A percentile compares a stretch with the other conserved stretches of the same genome.
These are phyloP conservation scores for Arenaria interpres DNA, from an alignment of 2,113 vertebrate species.

Conservation along the genomic window DNA sequence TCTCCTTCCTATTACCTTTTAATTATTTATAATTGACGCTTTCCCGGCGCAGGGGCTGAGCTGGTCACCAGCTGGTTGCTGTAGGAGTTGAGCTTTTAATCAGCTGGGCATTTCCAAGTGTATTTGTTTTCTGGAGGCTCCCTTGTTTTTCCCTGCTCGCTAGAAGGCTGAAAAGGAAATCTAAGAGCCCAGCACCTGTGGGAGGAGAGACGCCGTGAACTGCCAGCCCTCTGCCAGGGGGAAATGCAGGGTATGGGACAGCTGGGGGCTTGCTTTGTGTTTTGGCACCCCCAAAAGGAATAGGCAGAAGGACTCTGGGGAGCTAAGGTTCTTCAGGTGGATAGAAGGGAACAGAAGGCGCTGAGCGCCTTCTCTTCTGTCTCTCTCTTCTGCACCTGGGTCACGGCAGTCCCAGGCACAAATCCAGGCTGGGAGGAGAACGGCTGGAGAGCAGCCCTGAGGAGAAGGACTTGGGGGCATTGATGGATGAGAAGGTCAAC, in stretches of 20 bases:
- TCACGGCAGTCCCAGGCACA: too few relatives aligned
- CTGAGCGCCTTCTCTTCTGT: neutral
- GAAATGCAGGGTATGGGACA: neutral
- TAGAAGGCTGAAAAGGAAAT: neutral
- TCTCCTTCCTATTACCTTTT: constrained; percentile 65
- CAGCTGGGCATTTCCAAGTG: constrained; percentile 11
- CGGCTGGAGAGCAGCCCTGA: too few relatives aligned
- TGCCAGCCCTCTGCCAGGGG: neutral
- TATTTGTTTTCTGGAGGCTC: constrained; percentile 42
- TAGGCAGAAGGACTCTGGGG: neutral
- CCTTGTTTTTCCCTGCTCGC: constrained; percentile 5
- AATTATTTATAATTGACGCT: constrained; percentile 71
- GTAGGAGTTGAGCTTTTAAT: constrained; percentile 61
- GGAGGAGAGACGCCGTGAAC: neutral
- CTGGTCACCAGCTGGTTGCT: constrained; percentile 60
- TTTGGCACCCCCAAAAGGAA: neutral
- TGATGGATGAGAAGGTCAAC: too few relatives aligned
- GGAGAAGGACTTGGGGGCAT: too few relatives aligned
- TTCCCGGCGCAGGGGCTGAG: constrained; percentile 30
- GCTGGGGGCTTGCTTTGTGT: neutral
- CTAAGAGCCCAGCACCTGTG: neutral
- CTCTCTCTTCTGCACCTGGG: too few relatives aligned
- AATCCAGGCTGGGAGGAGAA: too few relatives aligned
- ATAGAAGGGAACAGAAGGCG: fast-evolving
- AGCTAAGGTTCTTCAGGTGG: neutral